Conservation (phyloP, 2,113 vertebrate species). For the Tachycineta bicolor region DNA sequence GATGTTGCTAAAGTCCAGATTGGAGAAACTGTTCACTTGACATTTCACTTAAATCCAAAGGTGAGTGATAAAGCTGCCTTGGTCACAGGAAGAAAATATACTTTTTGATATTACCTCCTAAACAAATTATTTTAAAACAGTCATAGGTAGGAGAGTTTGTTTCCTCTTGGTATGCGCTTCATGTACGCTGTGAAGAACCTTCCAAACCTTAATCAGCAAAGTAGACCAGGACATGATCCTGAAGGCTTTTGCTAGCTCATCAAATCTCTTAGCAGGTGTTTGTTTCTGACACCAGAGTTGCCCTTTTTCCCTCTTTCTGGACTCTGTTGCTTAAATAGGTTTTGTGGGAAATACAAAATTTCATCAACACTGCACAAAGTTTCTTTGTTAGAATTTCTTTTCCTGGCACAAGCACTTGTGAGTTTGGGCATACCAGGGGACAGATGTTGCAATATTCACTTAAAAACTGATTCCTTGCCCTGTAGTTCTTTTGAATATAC, state of each 20-base stretch:
- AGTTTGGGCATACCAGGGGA: not conserved
- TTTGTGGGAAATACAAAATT: not conserved
- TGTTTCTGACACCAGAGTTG: not conserved
- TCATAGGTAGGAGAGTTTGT: not conserved
- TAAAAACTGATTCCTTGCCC: not conserved
- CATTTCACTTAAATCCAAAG: conserved; percentile 41
- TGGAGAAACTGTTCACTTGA: conserved; percentile 32
- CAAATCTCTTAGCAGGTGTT: not conserved
- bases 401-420: not conserved
- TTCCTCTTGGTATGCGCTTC: not conserved
- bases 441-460: not conserved
- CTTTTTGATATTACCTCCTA: not conserved
- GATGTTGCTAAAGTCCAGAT: conserved; percentile 73
- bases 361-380: not conserved
- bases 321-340: not conserved
- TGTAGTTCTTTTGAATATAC: not conserved
- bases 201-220: not conserved
- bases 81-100: not conserved
- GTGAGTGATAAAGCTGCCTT: conserved; percentile 2
- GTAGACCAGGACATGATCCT: not conserved
- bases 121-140: not conserved
- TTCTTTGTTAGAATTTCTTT: not conserved
- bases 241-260: not conserved
- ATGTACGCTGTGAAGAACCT: not conserved
- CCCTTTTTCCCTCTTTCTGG: not conserved